Conservation (phyloP, 2,888 invertebrate genomes). For the Torymus texanus region DNA sequence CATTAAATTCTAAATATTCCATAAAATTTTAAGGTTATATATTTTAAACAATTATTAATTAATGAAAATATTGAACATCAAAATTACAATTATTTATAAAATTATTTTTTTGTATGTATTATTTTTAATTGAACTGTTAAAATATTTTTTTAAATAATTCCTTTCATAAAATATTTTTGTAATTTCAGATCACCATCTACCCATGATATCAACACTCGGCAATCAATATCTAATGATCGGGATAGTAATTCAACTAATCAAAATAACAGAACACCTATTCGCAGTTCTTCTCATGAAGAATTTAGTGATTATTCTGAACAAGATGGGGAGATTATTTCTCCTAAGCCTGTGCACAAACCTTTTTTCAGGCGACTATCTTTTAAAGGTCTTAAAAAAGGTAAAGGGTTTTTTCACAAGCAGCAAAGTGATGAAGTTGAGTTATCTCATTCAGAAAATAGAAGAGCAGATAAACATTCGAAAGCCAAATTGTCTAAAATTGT, state of each 20-base stretch:
- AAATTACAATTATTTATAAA: no score
- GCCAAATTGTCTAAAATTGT: constrained; percentile 93
- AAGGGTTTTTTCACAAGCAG: constrained; percentile 91
- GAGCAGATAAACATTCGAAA: constrained; percentile 83
- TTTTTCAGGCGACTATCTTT: constrained; percentile 92
- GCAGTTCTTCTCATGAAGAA: constrained; percentile 74
- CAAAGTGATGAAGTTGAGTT: constrained; percentile 91
- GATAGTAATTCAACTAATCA: constrained; percentile 64
- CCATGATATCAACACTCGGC: constrained; percentile 38
- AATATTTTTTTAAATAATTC: background rate
- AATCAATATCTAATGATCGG: constrained; percentile 62
- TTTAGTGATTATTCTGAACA: constrained; percentile 83
- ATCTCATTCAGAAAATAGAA: constrained; percentile 77
- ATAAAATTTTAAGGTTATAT: constrained; percentile 1
- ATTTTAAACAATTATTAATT: background rate
- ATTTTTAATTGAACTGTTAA: no score
- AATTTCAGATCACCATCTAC: constrained; percentile 40
- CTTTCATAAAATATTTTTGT: constrained; percentile 6
- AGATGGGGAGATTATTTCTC: constrained; percentile 83
- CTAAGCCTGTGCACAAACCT: constrained; percentile 88
- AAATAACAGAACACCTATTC: constrained; percentile 67
- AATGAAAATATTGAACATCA: background rate
- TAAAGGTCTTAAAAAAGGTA: constrained; percentile 89
- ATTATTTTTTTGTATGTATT: no score
- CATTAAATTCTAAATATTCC: background rate